Conservation (phyloP, 64 coral and sea anemone genomes). For the Stichodactyla helianthus region DNA sequence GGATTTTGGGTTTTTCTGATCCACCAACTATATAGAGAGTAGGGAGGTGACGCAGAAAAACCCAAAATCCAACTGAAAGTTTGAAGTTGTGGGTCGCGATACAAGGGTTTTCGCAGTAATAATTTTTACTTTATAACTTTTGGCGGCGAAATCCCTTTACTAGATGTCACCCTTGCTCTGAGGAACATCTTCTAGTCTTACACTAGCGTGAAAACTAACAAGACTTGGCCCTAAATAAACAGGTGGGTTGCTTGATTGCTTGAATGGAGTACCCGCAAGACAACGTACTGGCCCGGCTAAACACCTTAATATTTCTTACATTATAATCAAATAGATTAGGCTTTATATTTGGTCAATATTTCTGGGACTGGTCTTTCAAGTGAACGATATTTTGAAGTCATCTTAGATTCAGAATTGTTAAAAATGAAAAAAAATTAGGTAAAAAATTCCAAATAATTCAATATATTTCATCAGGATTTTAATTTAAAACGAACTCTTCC, state of each 20-base stretch:
- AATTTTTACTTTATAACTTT: no score
- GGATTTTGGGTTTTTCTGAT: no score
- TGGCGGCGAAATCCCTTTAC: no score
- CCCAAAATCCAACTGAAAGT: no score
- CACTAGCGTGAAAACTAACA: no score
- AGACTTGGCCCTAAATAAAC: not conserved
- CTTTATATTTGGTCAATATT: not conserved
- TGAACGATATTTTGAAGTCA: not conserved
- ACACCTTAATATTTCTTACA: not conserved
- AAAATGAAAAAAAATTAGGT: not conserved
- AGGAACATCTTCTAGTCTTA: no score
- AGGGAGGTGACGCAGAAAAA: no score
- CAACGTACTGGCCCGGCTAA: not conserved
- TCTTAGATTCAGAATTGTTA: not conserved
- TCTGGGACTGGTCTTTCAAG: not conserved
- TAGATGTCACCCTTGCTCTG: no score
- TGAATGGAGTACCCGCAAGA: not conserved
- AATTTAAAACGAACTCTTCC: not conserved
- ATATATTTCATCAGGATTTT: not conserved
- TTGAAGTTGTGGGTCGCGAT: no score
- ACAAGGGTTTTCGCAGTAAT: no score
- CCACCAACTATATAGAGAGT: no score
- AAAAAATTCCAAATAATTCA: not conserved
- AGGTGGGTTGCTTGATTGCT: not conserved
- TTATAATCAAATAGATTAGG: not conserved